These are phyloP conservation scores for Pseudorasbora parva DNA, from an alignment of 2,113 vertebrate genomes.

Conservation along the genomic window DNA sequence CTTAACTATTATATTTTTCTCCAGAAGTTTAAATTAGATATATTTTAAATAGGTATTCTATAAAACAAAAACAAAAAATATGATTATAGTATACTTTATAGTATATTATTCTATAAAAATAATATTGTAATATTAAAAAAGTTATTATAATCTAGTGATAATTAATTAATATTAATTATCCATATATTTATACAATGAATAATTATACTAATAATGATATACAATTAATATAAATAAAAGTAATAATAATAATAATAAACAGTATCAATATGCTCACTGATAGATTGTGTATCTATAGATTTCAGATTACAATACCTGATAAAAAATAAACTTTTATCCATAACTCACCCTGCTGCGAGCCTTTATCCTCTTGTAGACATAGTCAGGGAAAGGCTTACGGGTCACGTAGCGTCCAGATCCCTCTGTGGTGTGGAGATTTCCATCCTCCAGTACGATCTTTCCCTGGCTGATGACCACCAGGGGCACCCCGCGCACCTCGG, in stretches of 20 bases:
- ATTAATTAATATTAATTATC: no score
- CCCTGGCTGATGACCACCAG: constrained; percentile 99
- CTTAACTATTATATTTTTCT: no score
- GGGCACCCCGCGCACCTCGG: constrained; percentile 91
- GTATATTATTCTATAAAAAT: background rate
- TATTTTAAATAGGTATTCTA: background rate
- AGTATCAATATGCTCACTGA: background rate
- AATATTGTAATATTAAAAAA: no score
- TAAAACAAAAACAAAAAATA: background rate
- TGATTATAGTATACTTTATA: background rate
- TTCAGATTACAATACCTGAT: background rate
- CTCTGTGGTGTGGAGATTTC: constrained; percentile 88
- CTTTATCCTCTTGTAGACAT: constrained; percentile 98
- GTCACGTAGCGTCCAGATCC: constrained; percentile 89
- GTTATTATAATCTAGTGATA: no score
- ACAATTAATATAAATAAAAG: background rate
- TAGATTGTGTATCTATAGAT: background rate
- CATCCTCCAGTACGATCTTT: constrained; percentile 95
- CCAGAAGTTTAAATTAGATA: no score
- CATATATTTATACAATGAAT: no score
- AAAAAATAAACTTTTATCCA: no score
- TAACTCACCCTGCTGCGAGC: constrained; percentile 92
- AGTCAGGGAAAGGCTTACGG: constrained; percentile 95
- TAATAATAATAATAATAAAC: no score
- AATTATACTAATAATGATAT: background rate